Conservation (phyloP, 1,140 invertebrate genomes). For the Leptopilina boulardi region DNA sequence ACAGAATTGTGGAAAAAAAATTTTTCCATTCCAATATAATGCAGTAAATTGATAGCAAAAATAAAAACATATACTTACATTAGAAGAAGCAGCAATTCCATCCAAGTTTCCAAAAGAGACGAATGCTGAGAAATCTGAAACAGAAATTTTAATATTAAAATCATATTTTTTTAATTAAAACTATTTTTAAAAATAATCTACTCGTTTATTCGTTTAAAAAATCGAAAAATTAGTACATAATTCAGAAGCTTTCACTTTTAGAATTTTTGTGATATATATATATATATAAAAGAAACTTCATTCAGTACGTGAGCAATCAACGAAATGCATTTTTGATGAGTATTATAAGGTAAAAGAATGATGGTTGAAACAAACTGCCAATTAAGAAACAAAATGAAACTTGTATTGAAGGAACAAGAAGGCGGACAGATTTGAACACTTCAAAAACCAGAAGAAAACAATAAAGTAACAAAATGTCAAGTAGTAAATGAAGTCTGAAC, state of each 20-base stretch:
- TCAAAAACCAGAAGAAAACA: not conserved
- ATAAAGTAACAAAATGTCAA: not conserved
- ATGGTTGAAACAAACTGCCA: not conserved
- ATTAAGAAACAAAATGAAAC: not conserved
- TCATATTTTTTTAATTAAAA: too few relatives aligned
- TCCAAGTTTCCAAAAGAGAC: too few relatives aligned
- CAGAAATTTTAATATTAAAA: too few relatives aligned
- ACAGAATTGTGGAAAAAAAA: not conserved
- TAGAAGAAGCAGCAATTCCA: not conserved
- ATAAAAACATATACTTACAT: not conserved
- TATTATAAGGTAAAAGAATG: too few relatives aligned
- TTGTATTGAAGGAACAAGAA: not conserved
- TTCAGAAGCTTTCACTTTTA: too few relatives aligned
- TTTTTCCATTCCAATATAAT: not conserved
- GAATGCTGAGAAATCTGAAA: too few relatives aligned
- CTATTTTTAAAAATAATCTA: too few relatives aligned
- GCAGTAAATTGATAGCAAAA: not conserved
- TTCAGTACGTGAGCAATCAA: not conserved
- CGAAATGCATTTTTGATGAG: not conserved
- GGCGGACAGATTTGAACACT: not conserved
- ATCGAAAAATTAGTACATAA: too few relatives aligned
- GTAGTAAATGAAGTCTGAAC: slow-evolving; percentile 46
- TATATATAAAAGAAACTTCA: not conserved
- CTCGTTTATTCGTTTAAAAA: too few relatives aligned
- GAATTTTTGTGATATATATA: too few relatives aligned